Evolutionary conservation across 2,113 vertebrate species (phyloP).

Genomic region (Apus apus): DNA sequence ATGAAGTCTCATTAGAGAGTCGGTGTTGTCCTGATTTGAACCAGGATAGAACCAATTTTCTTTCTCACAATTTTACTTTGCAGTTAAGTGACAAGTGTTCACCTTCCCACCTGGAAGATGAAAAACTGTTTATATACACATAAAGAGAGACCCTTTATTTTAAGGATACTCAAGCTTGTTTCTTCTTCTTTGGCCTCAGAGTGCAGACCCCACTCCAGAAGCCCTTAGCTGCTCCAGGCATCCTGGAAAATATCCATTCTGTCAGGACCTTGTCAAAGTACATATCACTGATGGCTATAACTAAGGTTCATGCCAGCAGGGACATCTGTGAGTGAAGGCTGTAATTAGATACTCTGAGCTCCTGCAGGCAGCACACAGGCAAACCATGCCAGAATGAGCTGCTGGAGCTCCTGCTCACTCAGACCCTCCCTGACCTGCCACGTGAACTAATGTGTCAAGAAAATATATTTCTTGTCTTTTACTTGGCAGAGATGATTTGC

Average conservation of each 20-base stretch:
- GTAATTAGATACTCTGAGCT: neutral
- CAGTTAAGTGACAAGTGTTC: neutral
- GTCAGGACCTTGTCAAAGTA: neutral
- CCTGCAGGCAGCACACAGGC: neutral
- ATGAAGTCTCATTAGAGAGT: neutral
- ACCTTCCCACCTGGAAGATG: neutral
- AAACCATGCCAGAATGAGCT: neutral
- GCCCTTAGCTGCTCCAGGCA: neutral
- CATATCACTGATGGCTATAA: neutral
- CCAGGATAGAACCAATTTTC: too few relatives aligned
- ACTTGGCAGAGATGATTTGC: neutral
- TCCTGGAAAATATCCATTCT: neutral
- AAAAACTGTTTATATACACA: neutral
- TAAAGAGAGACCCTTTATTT: neutral
- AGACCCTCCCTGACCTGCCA: neutral
- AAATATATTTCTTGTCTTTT: neutral
- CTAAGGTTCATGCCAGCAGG: neutral
- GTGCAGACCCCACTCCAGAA: neutral
- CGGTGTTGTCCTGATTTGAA: too few relatives aligned
- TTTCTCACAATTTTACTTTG: too few relatives aligned
- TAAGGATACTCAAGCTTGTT: neutral
- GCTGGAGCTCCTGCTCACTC: neutral
- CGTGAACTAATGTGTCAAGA: neutral
- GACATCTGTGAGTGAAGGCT: slow-evolving; percentile 19
- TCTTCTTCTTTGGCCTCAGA: neutral